Percentiles rank a stretch among this genome's conserved stretches.
Conservation (phyloP, 2,113 vertebrate species). For the Bujurquina vittata region DNA sequence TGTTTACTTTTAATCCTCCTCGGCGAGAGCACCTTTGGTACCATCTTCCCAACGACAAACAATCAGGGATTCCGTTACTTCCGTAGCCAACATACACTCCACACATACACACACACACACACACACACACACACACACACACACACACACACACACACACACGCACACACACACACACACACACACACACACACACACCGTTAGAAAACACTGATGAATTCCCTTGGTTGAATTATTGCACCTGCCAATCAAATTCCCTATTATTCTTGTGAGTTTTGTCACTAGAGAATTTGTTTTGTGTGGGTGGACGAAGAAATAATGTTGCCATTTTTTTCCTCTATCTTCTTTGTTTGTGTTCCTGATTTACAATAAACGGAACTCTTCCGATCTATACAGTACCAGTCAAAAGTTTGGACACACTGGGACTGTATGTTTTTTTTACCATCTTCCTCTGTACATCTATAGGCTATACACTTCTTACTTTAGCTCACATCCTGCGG, state of each 20-base stretch:
- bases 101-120: background rate
- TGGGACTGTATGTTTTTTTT: background rate
- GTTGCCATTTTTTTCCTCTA: background rate
- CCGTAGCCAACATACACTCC: too few species aligned
- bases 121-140: slow-evolving; percentile 3
- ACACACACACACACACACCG: background rate
- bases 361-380: slow-evolving; percentile 19
- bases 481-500: background rate
- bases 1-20: too few species aligned
- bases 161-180: background rate
- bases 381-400: background rate
- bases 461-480: background rate
- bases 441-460: background rate
- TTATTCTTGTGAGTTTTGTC: slow-evolving; percentile 50
- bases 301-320: slow-evolving; percentile 46
- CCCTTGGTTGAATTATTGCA: slow-evolving; percentile 61
- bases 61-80: too few species aligned
- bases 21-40: too few species aligned
- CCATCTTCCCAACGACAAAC: too few species aligned
- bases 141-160: slow-evolving; percentile 10
- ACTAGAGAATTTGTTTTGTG: slow-evolving; percentile 43
- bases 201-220: slow-evolving; percentile 51
- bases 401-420: too few species aligned
- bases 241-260: slow-evolving; percentile 65
- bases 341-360: slow-evolving; percentile 8